phyloP scores from a whole-genome alignment of 2,797 vertebrate genomes.

The Neosilurus hyrtlii region DNA sequence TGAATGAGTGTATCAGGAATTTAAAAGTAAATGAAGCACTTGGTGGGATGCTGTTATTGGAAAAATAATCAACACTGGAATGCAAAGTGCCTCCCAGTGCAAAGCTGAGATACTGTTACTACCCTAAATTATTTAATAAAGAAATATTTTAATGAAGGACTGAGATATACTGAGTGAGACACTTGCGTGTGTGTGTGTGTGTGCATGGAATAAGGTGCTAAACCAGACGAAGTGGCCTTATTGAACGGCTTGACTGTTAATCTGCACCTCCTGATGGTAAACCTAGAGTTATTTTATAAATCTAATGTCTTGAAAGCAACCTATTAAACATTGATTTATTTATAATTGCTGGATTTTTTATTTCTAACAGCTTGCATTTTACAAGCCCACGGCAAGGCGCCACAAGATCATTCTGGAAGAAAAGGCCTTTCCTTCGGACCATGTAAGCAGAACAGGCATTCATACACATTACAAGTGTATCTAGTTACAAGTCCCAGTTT shows the following conservation, averaged over 20 bases:
- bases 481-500: background rate
- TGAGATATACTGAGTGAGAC: background rate
- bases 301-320: background rate
- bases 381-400: slow-evolving; percentile 83
- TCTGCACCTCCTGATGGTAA: slow-evolving; percentile 90
- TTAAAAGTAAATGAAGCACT: background rate
- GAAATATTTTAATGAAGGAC: too few relatives aligned
- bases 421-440: slow-evolving; percentile 93
- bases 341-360: background rate
- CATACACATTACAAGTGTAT: background rate
- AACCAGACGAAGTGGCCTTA: slow-evolving; percentile 83
- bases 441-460: slow-evolving; percentile 74
- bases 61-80: background rate
- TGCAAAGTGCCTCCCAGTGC: too few relatives aligned
- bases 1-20: background rate
- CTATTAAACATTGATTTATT: background rate
- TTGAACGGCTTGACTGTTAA: slow-evolving; percentile 95
- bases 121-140: background rate
- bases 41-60: background rate
- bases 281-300: background rate
- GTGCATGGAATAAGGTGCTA: slow-evolving; percentile 70
- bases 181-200: slow-evolving; percentile 26
- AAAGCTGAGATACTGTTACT: too few relatives aligned
- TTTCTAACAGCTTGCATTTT: slow-evolving; percentile 85
- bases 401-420: slow-evolving; percentile 91